A percentile compares a stretch with the other conserved stretches of the same genome.
phyloP scores from a whole-genome alignment of 2,888 invertebrate species.

The Argyresthia albistria region DNA sequence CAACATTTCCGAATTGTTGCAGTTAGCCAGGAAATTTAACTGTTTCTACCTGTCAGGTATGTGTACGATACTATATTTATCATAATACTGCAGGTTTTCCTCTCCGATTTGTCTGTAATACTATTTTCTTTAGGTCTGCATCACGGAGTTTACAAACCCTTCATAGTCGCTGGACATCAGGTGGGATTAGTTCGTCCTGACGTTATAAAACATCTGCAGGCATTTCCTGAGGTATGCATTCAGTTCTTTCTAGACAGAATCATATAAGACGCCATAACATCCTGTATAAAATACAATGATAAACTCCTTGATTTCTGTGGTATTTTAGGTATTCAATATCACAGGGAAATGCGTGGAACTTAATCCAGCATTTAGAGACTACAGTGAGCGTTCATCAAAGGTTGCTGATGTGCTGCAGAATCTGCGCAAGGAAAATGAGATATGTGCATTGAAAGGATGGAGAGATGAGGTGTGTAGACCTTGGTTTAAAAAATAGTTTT shows the following conservation, averaged over 20 bases:
- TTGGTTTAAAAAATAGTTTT: not conserved
- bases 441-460: constrained; percentile 91
- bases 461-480: constrained; percentile 82
- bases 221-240: constrained; percentile 82
- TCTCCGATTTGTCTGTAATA: constrained; percentile 7
- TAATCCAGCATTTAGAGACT: constrained; percentile 90
- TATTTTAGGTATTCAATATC: constrained; percentile 77
- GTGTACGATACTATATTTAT: constrained; percentile 1
- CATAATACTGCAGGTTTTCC: constrained; percentile 11
- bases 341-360: constrained; percentile 83
- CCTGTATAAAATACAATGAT: not conserved
- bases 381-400: constrained; percentile 83
- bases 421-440: constrained; percentile 81
- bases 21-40: constrained; percentile 90
- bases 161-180: constrained; percentile 90
- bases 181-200: constrained; percentile 90
- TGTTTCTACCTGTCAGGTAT: constrained; percentile 90
- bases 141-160: constrained; percentile 86
- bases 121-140: constrained; percentile 73
- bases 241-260: not conserved
- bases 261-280: not conserved
- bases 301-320: not conserved
- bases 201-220: constrained; percentile 84
- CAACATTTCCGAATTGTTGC: constrained; percentile 73
- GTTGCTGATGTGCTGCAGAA: constrained; percentile 85